Evolutionary conservation across 2,888 invertebrate genomes (phyloP), one percentile per base, ranked within the genome.

Genomic region (Thera britannica): DNA sequence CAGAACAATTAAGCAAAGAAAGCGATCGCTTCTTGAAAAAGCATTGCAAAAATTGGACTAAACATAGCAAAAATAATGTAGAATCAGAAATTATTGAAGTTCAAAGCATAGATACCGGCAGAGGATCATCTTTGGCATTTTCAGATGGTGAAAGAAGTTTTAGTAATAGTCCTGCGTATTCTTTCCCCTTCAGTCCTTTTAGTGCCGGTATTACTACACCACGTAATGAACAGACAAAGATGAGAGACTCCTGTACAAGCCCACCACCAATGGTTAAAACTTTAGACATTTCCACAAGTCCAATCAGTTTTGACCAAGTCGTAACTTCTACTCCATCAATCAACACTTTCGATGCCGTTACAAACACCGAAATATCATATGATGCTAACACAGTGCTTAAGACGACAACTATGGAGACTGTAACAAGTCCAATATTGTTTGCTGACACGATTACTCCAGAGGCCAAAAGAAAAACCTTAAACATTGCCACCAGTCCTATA

Each of bases 61-160:
- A 38, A 36, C 38, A 38, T 56, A 51, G 38, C 46, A 68, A 60
- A 23, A 64, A 60, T 9, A 60, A 2, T 58, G 2, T n/a, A 11
- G 71, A 60, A 64, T 59, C 9, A 72, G 76, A 59, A 65, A 66
- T 60, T 64, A 72, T 82, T 77, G 88, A 86, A 74, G 71, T 77
- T 36, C 78, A 81, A 4, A 92, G 90, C 75, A 77, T 87, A 62
- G 93, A 93, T 72, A 90, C 92, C 2, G 93, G 93, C 1, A 76
- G 89, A 57, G 93, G 92, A 8, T 93, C 93, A 34, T 94, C 93
- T 5, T 78, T 89, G 35, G 87, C 84, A 46, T 85, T 80, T 73
- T 91, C 90, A 9, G 89, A 90, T 74, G 85, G 77, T 49, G 90
- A 90, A 56, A 90, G 89, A 75, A 84, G 84, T 73, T 79, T 82